phyloP scores from a whole-genome alignment of 2,797 vertebrate genomes.

The Xiphophorus birchmanni region DNA sequence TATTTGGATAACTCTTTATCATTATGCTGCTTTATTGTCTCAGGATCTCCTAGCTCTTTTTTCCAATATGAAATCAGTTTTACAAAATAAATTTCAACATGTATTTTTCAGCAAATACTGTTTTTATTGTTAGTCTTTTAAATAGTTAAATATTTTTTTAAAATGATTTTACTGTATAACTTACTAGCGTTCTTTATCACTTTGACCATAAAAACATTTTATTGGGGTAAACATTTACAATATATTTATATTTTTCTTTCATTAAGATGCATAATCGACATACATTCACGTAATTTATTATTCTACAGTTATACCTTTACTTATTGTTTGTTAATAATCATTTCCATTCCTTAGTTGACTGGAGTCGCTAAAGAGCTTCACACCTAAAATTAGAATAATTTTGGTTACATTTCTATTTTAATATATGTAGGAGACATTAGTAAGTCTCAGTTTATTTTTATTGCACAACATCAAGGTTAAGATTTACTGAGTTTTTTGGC shows the following conservation, averaged over 20 bases:
- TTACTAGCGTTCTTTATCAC: background rate
- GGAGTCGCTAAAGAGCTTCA: background rate
- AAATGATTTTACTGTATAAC: background rate
- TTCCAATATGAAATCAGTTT: background rate
- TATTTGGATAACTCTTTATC: background rate
- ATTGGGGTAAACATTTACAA: background rate
- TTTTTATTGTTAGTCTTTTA: background rate
- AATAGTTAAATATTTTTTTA: background rate
- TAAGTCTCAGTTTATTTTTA: background rate
- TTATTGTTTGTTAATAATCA: background rate
- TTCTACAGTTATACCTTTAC: background rate
- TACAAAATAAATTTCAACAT: background rate
- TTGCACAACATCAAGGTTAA: background rate
- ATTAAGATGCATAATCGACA: background rate
- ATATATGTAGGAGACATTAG: background rate
- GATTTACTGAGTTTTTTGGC: background rate
- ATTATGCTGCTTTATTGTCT: background rate
- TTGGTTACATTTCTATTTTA: background rate
- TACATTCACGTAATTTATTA: background rate
- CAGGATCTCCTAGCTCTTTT: background rate
- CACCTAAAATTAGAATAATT: background rate
- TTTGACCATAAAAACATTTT: background rate
- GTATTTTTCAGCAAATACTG: background rate
- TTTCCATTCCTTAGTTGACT: background rate
- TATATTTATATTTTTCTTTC: background rate